Evolutionary conservation across 2,113 vertebrate species (phyloP).

Genomic region (Gavia stellata): DNA sequence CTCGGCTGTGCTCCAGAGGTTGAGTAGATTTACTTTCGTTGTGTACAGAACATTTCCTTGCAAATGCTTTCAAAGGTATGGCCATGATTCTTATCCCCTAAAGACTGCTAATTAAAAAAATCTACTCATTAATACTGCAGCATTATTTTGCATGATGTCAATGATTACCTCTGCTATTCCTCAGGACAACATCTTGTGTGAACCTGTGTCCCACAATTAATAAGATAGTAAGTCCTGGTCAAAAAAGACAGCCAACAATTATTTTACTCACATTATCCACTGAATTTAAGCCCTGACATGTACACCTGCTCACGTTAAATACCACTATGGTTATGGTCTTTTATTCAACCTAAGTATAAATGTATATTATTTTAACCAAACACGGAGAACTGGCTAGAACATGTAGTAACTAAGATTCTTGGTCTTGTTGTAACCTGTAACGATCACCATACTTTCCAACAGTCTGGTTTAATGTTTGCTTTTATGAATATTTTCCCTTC

Average conservation of each 20-base stretch:
- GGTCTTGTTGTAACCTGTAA: conserved; percentile 21
- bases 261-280: background rate
- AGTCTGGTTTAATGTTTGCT: background rate
- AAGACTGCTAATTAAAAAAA: conserved; percentile 6
- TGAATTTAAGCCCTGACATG: conserved; percentile 16
- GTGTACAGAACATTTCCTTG: background rate
- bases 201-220: background rate
- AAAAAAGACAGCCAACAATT: background rate
- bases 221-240: background rate
- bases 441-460: background rate
- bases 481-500: background rate
- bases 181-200: background rate
- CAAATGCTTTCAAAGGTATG: background rate
- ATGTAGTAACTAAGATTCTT: background rate
- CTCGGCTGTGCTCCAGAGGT: background rate
- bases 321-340: background rate
- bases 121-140: background rate
- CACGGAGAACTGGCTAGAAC: background rate
- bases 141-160: background rate
- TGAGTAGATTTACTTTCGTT: background rate
- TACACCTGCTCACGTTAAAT: background rate
- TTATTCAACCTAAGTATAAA: background rate
- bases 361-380: background rate
- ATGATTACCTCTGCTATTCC: background rate
- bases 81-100: background rate